These are phyloP conservation scores for Caradrina clavipalpis DNA, from an alignment of 2,888 invertebrate species.

Conservation along the genomic window DNA sequence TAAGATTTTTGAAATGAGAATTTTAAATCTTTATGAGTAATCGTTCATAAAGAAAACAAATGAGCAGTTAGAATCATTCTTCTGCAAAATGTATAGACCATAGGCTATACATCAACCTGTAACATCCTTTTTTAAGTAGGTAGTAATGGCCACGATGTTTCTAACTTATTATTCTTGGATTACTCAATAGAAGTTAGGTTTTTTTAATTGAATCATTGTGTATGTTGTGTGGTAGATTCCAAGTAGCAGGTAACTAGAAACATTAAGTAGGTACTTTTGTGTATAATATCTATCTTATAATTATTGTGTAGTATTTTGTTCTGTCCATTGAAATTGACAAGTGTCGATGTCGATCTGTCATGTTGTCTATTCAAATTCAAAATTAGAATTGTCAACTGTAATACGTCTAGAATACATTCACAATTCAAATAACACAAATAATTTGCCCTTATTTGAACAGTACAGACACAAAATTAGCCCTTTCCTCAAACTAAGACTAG, in stretches of 20 bases:
- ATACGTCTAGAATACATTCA: conserved; percentile 1
- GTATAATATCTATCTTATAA: too few relatives aligned
- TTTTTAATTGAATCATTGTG: not conserved
- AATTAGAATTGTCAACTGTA: conserved; percentile 3
- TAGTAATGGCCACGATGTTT: too few relatives aligned
- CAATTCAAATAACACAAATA: conserved; percentile 14
- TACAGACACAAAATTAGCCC: conserved; percentile 18
- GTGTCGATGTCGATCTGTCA: not conserved
- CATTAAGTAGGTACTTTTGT: not conserved
- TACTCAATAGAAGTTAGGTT: not conserved
- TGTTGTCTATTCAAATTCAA: not conserved
- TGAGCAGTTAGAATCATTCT: too few relatives aligned
- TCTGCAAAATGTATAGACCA: too few relatives aligned
- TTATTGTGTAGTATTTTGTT: too few relatives aligned
- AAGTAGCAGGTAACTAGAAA: not conserved
- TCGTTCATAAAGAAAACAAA: too few relatives aligned
- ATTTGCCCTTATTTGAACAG: not conserved
- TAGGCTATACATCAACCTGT: not conserved
- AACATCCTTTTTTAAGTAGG: too few relatives aligned
- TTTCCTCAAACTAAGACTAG: conserved; percentile 50
- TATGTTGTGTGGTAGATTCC: not conserved
- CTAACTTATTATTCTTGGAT: too few relatives aligned
- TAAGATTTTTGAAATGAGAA: conserved; percentile 3
- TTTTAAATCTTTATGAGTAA: not conserved
- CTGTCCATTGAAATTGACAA: not conserved